phyloP scores from a whole-genome alignment of 2,113 vertebrate genomes.

The Corydoras maculifer region DNA sequence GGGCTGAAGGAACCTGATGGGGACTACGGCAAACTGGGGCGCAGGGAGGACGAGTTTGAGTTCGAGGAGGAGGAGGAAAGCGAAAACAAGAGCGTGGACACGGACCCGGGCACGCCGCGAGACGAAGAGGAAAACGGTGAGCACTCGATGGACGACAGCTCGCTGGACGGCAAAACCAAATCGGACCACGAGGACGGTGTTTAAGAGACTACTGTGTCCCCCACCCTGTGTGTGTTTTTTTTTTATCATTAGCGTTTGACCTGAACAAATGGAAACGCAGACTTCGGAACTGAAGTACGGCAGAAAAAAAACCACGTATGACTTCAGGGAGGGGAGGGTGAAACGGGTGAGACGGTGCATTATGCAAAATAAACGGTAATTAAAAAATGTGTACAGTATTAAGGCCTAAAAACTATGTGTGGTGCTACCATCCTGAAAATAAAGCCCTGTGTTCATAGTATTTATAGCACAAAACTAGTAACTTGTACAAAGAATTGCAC shows the following conservation, averaged over 20 bases:
- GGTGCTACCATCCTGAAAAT: constrained; percentile 91
- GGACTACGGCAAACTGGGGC: constrained; percentile 83
- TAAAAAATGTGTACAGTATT: constrained; percentile 94
- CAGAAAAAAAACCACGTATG: background rate
- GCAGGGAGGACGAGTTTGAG: constrained; percentile 90
- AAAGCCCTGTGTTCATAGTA: constrained; percentile 97
- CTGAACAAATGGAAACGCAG: background rate
- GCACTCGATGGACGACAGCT: constrained; percentile 98
- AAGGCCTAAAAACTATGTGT: constrained; percentile 99
- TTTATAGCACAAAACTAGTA: constrained; percentile 99
- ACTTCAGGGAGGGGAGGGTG: constrained; percentile 10
- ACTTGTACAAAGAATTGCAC: constrained; percentile 78
- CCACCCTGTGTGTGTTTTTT: background rate
- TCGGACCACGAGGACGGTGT: constrained; percentile 98
- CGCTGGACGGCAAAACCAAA: constrained; percentile 98
- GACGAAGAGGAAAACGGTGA: constrained; percentile 96
- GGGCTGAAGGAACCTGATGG: constrained; percentile 84
- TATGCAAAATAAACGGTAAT: constrained; percentile 85
- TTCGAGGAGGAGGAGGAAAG: constrained; percentile 93
- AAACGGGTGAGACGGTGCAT: constrained; percentile 83
- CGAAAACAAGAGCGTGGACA: constrained; percentile 98
- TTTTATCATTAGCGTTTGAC: background rate
- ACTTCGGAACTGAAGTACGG: background rate
- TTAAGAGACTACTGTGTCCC: constrained; percentile 84
- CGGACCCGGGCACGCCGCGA: constrained; percentile 94